phyloP scores from a whole-genome alignment of 1,140 invertebrate species.

The Lepidostoma basale region DNA sequence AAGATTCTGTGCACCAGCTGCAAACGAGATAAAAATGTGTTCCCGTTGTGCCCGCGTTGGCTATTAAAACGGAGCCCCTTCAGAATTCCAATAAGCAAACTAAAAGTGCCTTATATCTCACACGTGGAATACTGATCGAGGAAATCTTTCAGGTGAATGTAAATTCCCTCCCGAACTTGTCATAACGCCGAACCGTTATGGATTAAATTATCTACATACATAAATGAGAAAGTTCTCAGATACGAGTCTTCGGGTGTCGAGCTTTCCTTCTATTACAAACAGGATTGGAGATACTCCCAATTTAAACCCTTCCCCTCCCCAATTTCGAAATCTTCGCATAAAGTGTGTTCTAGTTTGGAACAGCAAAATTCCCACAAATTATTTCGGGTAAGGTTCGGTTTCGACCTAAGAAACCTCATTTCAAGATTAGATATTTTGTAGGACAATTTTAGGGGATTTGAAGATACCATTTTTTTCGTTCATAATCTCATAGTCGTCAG shows the following conservation, averaged over 20 bases:
- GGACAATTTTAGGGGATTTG: no score
- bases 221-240: not conserved
- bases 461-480: no score
- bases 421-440: no score
- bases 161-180: not conserved
- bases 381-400: not conserved
- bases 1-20: conserved; percentile 35
- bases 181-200: not conserved
- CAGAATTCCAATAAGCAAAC: conserved; percentile 22
- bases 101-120: not conserved
- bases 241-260: no score
- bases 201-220: conserved; percentile 1
- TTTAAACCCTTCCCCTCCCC: not conserved
- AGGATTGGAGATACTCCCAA: not conserved
- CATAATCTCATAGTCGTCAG: no score
- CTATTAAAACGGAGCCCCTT: conserved; percentile 25
- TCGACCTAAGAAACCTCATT: no score
- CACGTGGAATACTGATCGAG: not conserved
- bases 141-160: not conserved
- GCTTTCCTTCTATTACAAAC: not conserved
- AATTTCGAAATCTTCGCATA: not conserved
- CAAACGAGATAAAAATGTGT: conserved; percentile 39
- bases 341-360: not conserved
- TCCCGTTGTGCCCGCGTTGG: conserved; percentile 20
- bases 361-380: not conserved